Evolutionary conservation across 2,113 vertebrate species (phyloP).

Genomic region (Cochlearius cochlearius): DNA sequence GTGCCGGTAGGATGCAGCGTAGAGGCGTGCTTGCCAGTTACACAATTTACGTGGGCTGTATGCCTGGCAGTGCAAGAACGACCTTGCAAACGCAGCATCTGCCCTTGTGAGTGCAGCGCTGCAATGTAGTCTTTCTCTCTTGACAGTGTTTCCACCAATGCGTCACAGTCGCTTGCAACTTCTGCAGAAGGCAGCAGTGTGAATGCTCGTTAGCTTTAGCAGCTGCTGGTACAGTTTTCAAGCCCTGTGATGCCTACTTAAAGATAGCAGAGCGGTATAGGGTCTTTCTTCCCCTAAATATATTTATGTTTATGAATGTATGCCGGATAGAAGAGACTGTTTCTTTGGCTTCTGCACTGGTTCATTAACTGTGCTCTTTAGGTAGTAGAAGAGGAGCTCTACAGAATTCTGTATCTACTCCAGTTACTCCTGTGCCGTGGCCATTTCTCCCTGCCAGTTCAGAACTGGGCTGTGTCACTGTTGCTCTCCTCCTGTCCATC

Average conservation of each 20-base stretch:
- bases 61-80: not conserved
- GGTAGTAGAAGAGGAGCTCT: not conserved
- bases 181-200: not conserved
- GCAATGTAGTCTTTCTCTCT: not conserved
- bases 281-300: not conserved
- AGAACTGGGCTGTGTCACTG: not conserved
- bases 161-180: not conserved
- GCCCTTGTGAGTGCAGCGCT: not conserved
- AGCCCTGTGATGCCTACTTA: not conserved
- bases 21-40: not conserved
- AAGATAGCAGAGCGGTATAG: not conserved
- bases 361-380: not conserved
- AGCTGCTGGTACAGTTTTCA: not conserved
- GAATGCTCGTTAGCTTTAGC: not conserved
- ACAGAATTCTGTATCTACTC: not conserved
- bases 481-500: not conserved
- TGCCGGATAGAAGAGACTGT: not conserved
- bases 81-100: not conserved
- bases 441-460: not conserved
- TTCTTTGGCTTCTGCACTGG: not conserved
- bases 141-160: not conserved
- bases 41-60: not conserved
- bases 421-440: not conserved
- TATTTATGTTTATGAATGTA: not conserved
- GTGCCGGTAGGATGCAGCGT: not conserved